phyloP scores from a whole-genome alignment of 2,113 vertebrate species.

The Hipposideros armiger region DNA sequence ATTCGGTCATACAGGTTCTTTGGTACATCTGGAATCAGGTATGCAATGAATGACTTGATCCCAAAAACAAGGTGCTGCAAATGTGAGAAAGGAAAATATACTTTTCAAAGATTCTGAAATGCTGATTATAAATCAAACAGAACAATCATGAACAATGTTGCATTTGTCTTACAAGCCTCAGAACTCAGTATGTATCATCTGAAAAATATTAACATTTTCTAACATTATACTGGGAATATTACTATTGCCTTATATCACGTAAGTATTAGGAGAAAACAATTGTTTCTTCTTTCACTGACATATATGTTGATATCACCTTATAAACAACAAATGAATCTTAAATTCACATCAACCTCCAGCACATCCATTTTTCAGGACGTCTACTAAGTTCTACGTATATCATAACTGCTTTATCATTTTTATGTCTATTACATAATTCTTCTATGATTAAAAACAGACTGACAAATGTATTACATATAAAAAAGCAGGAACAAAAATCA shows the following conservation, averaged over 20 bases:
- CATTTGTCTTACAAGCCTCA: not conserved
- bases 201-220: not conserved
- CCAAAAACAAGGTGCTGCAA: slow-evolving; percentile 91
- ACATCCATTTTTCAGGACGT: not conserved
- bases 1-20: slow-evolving; percentile 91
- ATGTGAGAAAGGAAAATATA: slow-evolving; percentile 64
- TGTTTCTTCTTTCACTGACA: not conserved
- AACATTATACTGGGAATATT: not conserved
- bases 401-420: not conserved
- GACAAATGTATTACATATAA: not conserved
- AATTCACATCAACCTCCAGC: not conserved
- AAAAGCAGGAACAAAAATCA: not conserved
- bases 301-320: not conserved
- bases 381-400: not conserved
- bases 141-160: not conserved
- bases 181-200: not conserved
- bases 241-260: not conserved
- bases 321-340: not conserved
- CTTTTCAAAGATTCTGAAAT: slow-evolving; percentile 58
- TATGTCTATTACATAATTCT: not conserved
- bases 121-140: slow-evolving; percentile 2
- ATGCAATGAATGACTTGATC: slow-evolving; percentile 93
- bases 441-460: not conserved
- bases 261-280: not conserved
- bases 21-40: slow-evolving; percentile 92